Conservation (phyloP, 1,140 invertebrate species). For the Maniola jurtina region DNA sequence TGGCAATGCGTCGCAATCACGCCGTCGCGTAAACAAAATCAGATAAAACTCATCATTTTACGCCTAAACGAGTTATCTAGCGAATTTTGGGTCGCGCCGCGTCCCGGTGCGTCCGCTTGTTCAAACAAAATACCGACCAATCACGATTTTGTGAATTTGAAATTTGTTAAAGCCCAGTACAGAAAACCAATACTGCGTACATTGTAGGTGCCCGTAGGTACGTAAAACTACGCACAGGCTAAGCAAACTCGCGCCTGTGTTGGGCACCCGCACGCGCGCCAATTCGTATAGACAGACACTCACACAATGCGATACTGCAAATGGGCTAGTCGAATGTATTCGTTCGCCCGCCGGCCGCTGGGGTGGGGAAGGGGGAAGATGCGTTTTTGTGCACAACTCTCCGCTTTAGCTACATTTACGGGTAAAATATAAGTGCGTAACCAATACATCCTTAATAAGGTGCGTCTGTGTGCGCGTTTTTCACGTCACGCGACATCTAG, state of each 20-base stretch:
- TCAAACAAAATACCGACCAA: slow-evolving; percentile 76
- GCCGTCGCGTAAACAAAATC: slow-evolving; percentile 55
- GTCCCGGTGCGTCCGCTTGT: slow-evolving; percentile 60
- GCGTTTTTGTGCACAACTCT: slow-evolving; percentile 76
- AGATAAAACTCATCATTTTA: slow-evolving; percentile 71
- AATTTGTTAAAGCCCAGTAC: slow-evolving; percentile 76
- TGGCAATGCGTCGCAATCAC: slow-evolving; percentile 49
- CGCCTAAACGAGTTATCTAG: slow-evolving; percentile 70
- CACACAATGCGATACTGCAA: slow-evolving; percentile 75
- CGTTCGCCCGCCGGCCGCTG: slow-evolving; percentile 65
- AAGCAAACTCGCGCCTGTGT: slow-evolving; percentile 63
- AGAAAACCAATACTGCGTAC: slow-evolving; percentile 73
- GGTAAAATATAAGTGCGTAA: slow-evolving; percentile 73
- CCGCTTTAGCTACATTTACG: slow-evolving; percentile 67
- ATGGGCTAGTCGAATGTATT: slow-evolving; percentile 77
- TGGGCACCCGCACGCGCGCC: slow-evolving; percentile 40
- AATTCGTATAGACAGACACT: slow-evolving; percentile 53
- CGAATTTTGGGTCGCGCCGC: slow-evolving; percentile 59
- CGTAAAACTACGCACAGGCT: slow-evolving; percentile 72
- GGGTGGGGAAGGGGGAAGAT: slow-evolving; percentile 63
- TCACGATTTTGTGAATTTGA: slow-evolving; percentile 78
- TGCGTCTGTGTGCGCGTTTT: slow-evolving; percentile 41
- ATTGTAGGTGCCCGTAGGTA: slow-evolving; percentile 55
- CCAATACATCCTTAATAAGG: slow-evolving; percentile 57
- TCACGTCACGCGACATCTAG: slow-evolving; percentile 37